These are phyloP conservation scores for Diachasma alloeum DNA, from an alignment of 1,140 invertebrate species.

Conservation along the genomic window DNA sequence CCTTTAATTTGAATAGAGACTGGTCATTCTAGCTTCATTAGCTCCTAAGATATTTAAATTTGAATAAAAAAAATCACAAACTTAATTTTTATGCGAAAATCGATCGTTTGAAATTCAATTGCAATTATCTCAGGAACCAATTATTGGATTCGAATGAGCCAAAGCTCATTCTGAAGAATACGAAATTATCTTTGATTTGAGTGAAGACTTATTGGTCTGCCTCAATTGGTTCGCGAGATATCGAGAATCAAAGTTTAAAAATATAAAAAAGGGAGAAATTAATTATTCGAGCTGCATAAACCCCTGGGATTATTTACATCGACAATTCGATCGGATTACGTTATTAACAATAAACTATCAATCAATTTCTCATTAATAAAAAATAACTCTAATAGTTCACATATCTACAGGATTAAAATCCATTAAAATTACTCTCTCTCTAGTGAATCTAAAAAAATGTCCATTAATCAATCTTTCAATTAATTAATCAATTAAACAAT, in stretches of 20 bases:
- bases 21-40: too few relatives aligned
- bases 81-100: too few relatives aligned
- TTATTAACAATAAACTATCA: neutral
- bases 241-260: conserved; percentile 13
- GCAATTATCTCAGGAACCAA: too few relatives aligned
- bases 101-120: too few relatives aligned
- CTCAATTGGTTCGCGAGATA: too few relatives aligned
- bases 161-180: too few relatives aligned
- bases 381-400: neutral
- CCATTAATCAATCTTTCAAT: neutral
- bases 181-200: too few relatives aligned
- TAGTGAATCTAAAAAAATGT: neutral
- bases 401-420: conserved; percentile 16
- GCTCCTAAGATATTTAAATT: too few relatives aligned
- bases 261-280: conserved; percentile 30
- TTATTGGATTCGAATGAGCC: too few relatives aligned
- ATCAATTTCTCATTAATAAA: neutral
- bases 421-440: neutral
- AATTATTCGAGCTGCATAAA: neutral
- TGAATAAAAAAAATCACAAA: too few relatives aligned
- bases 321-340: conserved; percentile 30
- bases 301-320: conserved; percentile 21
- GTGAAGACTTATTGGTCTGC: too few relatives aligned
- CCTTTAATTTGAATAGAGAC: too few relatives aligned
- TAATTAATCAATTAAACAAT: neutral